A percentile compares a stretch with the other conserved stretches of the same genome.
Evolutionary conservation across 2,797 vertebrate species (phyloP).

Genomic region (Loriculus beryllinus): DNA sequence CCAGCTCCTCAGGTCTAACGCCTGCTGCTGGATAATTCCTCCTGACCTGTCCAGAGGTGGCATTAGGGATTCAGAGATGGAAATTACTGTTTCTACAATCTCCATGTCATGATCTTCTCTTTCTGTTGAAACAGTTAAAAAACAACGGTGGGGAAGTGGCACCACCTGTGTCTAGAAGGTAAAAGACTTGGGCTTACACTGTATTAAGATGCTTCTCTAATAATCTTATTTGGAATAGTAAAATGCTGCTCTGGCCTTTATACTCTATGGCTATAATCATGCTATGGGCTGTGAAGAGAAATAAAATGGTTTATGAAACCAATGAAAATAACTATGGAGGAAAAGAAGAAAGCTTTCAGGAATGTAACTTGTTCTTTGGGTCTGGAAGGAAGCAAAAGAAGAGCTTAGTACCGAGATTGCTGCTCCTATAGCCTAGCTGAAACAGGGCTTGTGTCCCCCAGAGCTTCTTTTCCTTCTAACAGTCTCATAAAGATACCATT

Average conservation of each 20-base stretch:
- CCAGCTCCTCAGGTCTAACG: neutral
- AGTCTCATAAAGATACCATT: neutral
- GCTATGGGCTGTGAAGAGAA: neutral
- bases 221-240: neutral
- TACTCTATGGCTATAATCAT: neutral
- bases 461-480: neutral
- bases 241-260: neutral
- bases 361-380: neutral
- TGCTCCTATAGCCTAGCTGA: neutral
- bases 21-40: neutral
- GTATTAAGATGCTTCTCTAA: neutral
- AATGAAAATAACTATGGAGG: neutral
- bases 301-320: neutral
- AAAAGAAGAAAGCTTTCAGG: neutral
- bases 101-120: neutral
- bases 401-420: neutral
- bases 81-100: neutral
- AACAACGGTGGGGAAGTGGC: neutral
- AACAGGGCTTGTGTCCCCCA: neutral
- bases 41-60: neutral
- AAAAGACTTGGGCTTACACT: neutral
- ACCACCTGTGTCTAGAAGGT: neutral
- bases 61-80: neutral
- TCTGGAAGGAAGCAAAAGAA: neutral
- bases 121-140: neutral